Evolutionary conservation across 2,888 invertebrate species (phyloP), one percentile per base, ranked within the genome.

Genomic region (Protodeltote pygarga): DNA sequence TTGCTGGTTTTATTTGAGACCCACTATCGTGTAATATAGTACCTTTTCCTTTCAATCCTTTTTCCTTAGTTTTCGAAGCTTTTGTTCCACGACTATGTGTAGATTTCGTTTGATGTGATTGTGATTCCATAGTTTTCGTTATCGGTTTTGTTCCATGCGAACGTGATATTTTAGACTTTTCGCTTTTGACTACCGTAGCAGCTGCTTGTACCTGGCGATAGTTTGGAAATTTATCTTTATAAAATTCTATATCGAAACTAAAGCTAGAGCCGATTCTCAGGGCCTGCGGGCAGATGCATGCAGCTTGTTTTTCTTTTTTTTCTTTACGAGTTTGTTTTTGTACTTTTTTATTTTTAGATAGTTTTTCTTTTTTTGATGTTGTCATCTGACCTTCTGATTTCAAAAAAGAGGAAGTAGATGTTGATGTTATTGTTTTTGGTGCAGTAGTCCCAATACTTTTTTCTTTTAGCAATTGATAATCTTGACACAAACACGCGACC

Each of bases 211-310:
- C 13, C 13, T 45, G n/a, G 4, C 9, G 11, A 16, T 31, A 21
- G 16, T 27, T n/a, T 3, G 25, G 15, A 9, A 6, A 6, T 11
- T 40, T 47, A n/a, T 73, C 52, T 61, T 74, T 78, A 49, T 53
- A 71, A 61, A 78, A 77, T 45, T 79, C 76, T n/a, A 78, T 44
- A 41, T 66, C 50, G 25, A 79, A 78, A 53, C 71, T 75, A 53
- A 76, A 66, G 33, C 49, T 71, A 3, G 77, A 77, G 23, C 71
- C 61, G 39, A 77, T 69, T 34, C 33, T 54, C 5, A 73, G 70
- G 3, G 65, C 52, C 51, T 73, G 59, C 41, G 23, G 0, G 45
- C 10, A 20, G 27, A 21, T 2, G 3, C 15, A 10, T 9, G 3
- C 8, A 24, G 1, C 3, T 2, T 27, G 19, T 24, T 5, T 9